Conservation (phyloP, 2,888 invertebrate species). For the Acheta domesticus region DNA sequence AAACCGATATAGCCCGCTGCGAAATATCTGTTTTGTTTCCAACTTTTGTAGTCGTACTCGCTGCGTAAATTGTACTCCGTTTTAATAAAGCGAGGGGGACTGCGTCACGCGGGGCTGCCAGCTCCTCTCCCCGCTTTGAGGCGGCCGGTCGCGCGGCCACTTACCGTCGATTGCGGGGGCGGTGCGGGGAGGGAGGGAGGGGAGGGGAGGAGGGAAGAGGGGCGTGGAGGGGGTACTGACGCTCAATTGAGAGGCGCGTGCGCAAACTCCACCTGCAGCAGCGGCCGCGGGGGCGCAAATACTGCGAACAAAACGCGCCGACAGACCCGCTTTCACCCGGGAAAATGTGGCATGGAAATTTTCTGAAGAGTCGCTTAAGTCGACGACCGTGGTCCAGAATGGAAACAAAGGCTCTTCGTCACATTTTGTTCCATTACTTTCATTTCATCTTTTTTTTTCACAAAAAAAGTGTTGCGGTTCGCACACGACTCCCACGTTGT, state of each 20-base stretch:
- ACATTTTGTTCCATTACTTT: slow-evolving; percentile 7
- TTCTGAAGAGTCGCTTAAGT: slow-evolving; percentile 6
- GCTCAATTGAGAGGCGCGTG: slow-evolving; percentile 2
- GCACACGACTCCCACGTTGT: neutral
- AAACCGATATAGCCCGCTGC: neutral
- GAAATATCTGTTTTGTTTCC: slow-evolving; percentile 4
- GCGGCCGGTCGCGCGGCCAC: neutral
- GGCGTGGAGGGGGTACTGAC: neutral
- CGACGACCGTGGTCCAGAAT: slow-evolving; percentile 5
- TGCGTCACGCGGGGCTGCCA: no score
- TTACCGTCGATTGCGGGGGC: neutral
- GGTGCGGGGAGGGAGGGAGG: no score
- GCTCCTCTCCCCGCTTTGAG: neutral
- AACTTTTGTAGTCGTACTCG: neutral
- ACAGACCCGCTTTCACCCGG: neutral
- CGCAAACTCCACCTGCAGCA: neutral
- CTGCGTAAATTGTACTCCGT: neutral
- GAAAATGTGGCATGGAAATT: neutral
- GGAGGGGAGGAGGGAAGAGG: no score
- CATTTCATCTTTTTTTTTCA: neutral
- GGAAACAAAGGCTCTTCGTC: slow-evolving; percentile 7
- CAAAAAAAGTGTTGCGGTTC: neutral
- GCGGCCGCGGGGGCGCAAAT: neutral
- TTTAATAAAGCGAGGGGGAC: neutral
- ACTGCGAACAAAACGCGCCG: neutral